phyloP scores from a whole-genome alignment of 1,140 invertebrate genomes.

The Sarcophaga bullata region DNA sequence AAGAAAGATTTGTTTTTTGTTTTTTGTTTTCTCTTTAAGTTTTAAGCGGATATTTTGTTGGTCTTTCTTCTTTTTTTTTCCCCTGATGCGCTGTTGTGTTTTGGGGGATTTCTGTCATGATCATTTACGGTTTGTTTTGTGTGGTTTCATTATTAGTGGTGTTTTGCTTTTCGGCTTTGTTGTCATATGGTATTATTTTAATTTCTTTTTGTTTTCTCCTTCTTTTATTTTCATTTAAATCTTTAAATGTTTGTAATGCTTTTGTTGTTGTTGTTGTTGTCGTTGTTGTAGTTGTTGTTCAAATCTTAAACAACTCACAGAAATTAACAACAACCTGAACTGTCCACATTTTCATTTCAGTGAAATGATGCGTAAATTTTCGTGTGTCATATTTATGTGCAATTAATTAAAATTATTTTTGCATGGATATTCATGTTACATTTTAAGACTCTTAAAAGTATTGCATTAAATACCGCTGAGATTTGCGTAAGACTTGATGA shows the following conservation, averaged over 20 bases:
- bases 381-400: slow-evolving; percentile 21
- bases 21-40: background rate
- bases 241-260: slow-evolving; percentile 9
- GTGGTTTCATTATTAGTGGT: background rate
- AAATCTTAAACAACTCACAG: background rate
- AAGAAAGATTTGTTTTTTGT: background rate
- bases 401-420: slow-evolving; percentile 25
- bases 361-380: slow-evolving; percentile 24
- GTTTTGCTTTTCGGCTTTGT: background rate
- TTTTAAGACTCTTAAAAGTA: slow-evolving; percentile 8
- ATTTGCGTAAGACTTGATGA: background rate
- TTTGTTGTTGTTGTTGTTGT: no score
- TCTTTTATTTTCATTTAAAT: background rate
- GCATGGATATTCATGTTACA: slow-evolving; percentile 18
- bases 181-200: background rate
- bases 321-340: background rate
- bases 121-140: slow-evolving; percentile 12
- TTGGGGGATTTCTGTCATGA: background rate
- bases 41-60: background rate
- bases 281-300: no score
- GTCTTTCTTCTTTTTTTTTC: background rate
- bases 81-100: background rate
- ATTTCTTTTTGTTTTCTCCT: background rate
- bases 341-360: background rate
- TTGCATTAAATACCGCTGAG: background rate